Percentiles rank a stretch among this genome's conserved stretches.
Evolutionary conservation across 1,140 invertebrate genomes (phyloP).

Genomic region (Bombus sibiricus): DNA sequence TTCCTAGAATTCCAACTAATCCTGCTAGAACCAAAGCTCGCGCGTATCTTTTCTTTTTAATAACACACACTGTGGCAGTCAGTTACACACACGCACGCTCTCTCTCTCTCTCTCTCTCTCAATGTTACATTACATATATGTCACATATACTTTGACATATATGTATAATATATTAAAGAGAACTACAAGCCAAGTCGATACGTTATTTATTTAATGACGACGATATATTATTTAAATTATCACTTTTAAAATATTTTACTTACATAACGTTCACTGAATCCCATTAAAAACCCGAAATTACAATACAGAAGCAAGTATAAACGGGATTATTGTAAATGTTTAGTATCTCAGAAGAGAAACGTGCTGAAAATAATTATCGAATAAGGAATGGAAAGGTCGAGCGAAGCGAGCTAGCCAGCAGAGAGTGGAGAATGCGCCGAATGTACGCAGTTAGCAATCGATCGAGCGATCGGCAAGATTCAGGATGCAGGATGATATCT

Average conservation of each 20-base stretch:
- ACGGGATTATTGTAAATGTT: background rate
- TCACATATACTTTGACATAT: no score
- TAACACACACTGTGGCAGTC: background rate
- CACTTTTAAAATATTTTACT: background rate
- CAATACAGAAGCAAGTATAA: background rate
- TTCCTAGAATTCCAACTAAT: slow-evolving; percentile 40
- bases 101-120: no score
- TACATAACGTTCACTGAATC: background rate
- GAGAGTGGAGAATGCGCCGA: background rate
- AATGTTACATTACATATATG: no score
- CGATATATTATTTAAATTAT: background rate
- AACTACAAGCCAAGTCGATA: no score
- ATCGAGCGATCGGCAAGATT: slow-evolving; percentile 17
- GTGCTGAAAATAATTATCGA: background rate
- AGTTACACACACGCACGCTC: no score
- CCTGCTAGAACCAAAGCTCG: no score
- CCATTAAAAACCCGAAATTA: background rate
- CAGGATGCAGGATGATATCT: slow-evolving; percentile 63
- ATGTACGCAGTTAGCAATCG: slow-evolving; percentile 40
- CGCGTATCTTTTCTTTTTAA: background rate
- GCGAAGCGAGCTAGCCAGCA: background rate
- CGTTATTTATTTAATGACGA: no score
- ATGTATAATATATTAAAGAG: no score
- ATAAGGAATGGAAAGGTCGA: background rate
- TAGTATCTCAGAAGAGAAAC: background rate